Base-by-base conservation (phyloP, 23 tunicate genomes). In the Styela plicata region DNA sequence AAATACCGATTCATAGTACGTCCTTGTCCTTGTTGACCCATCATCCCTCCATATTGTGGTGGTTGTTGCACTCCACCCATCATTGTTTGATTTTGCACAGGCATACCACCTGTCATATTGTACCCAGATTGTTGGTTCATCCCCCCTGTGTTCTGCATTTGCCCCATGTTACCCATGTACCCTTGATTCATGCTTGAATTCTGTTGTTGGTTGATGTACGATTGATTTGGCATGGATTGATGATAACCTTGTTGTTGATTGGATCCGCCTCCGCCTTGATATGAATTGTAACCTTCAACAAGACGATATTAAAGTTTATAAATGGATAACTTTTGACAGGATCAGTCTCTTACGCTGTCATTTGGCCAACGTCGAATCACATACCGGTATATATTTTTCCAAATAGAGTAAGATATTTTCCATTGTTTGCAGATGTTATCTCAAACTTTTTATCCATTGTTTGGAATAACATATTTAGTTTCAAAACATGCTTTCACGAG, bases 41-140 rank as follows among this genome's bases (percentile, higher is more conserved):
- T 52, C 64, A 76, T 76, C 26, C 64, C 66, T 25, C 81, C 81
- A 53, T 76, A 76, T 57, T 76, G 81, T 0, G 64, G 81, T 17
- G 81, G 81, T 44, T 76, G 81, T 1, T 76, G 81, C 0, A 73
- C 64, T 36, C 81, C 81, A 53, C 36, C 37, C 81, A 76, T 76
- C 24, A 22, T 29, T 0, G 66, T 20, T 26, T 76, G 81, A 30
- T 76, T 76, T 33, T 73, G 78, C 10, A 76, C 26, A 0, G n/a
- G 66, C 64, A 52, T 53, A 0, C 81, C 81, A 53, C 81, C 66
- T 36, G 24, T 18, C 81, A 76, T 76, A 26, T 44, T 44, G 26
- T 44, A 76, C 17, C 66, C 31, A 53, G 64, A 44, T 44, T 24
- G 66, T 53, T 76, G 81, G 64, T 76, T 76, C 81, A 76, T 36